Base-by-base conservation (phyloP, 2,797 vertebrate genomes). In the Cirrhinus mrigala region DNA sequence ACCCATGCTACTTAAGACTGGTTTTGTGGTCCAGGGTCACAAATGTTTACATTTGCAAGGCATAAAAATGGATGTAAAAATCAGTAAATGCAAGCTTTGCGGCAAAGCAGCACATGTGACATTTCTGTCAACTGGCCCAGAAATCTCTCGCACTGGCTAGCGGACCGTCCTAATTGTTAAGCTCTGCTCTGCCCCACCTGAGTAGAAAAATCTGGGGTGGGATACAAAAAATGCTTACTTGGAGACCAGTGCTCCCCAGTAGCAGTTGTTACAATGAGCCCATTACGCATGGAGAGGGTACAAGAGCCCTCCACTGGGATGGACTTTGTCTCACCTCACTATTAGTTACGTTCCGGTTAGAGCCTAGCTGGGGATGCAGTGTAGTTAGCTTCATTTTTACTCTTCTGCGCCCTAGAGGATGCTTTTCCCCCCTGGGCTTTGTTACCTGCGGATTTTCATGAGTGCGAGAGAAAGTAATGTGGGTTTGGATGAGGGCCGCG, bases 281-380 rank as follows among this genome's bases (percentile, higher is more conserved):
- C 68, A 78, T 83, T 70, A 75, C 58, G n/a, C 69, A 60, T 85
- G 82, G 81, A 86, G 18, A 81, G 14, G 16, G 50, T 87, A 81
- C 87, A 81, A 89, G 87, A 86, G 70, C 78, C 83, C 68, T 87
- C 81, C 20, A 75, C 73, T 87, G 84, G 70, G 87, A 79, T 54
- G 10, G 81, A 56, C 80, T 84, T 79, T 60, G 83, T 50, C 78
- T 85, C 74, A 73, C 77, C 12, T 18, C 74, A 58, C 70, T 66
- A 84, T 87, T 81, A 81, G 81, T 84, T 80, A 80, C 16, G 48
- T 87, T 81, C 60, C 46, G 33, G 79, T 89, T 81, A 89, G 80
- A 80, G 82, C 66, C 77, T 24, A 79, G 84, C 84, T 40, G 37
- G 18, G 46, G 48, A 82, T 44, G 56, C 44, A 27, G 46, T 27